A percentile compares a stretch with the other conserved stretches of the same genome.
Conservation (phyloP, 2,888 invertebrate genomes). For the Coleophora deauratella region DNA sequence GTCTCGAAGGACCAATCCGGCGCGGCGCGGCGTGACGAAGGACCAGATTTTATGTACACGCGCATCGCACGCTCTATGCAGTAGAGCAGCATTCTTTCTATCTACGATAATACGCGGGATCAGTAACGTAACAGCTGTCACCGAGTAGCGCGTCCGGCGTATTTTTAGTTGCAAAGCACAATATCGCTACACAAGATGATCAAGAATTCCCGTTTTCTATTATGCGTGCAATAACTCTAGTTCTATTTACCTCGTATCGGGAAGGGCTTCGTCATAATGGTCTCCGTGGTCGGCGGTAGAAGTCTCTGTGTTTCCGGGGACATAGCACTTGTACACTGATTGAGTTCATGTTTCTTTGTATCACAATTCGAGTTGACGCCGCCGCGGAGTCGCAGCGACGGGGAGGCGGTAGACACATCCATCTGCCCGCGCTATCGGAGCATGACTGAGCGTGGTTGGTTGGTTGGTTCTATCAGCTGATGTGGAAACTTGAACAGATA, state of each 20-base stretch:
- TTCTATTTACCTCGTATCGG: slow-evolving; percentile 84
- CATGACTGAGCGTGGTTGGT: slow-evolving; percentile 46
- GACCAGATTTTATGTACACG: no score
- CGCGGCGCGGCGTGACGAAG: neutral
- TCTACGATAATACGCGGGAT: slow-evolving; percentile 19
- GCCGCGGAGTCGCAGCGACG: slow-evolving; percentile 66
- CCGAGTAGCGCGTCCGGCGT: slow-evolving; percentile 21
- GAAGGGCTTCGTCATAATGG: slow-evolving; percentile 91
- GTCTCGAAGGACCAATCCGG: slow-evolving; percentile 12
- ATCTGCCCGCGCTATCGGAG: slow-evolving; percentile 47
- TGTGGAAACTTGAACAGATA: slow-evolving; percentile 20
- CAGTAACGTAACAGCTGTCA: slow-evolving; percentile 29
- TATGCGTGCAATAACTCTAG: slow-evolving; percentile 10
- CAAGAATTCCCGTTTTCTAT: slow-evolving; percentile 12
- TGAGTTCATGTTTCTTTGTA: slow-evolving; percentile 67
- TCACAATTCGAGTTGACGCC: slow-evolving; percentile 48
- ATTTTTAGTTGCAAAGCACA: slow-evolving; percentile 38
- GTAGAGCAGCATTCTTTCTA: slow-evolving; percentile 16
- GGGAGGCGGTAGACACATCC: slow-evolving; percentile 58
- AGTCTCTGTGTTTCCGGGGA: slow-evolving; percentile 79
- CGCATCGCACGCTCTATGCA: no score
- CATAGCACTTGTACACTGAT: slow-evolving; percentile 81
- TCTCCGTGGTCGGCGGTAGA: slow-evolving; percentile 86
- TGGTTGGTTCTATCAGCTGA: slow-evolving; percentile 30
- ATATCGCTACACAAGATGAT: neutral